Conservation (phyloP, 2,797 vertebrate genomes). For the Salmo trutta region DNA sequence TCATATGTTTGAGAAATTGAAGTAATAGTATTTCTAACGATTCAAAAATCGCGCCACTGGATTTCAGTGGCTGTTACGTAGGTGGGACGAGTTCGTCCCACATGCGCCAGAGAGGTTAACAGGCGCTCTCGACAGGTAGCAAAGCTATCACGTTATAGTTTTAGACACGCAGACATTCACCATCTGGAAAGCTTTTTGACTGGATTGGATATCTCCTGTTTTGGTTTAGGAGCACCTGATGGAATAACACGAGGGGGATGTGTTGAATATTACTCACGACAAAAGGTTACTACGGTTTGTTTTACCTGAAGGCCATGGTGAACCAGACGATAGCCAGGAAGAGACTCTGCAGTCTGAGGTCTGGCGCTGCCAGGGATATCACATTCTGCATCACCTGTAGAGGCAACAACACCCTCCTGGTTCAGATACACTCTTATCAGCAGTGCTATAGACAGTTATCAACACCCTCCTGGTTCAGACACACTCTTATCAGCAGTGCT, state of each 20-base stretch:
- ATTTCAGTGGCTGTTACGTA: too few species aligned
- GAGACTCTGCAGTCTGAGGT: constrained; percentile 87
- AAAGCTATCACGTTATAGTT: too few species aligned
- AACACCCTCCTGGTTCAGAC: not conserved
- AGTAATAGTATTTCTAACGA: too few species aligned
- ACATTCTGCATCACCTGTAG: constrained; percentile 90
- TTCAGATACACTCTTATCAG: not conserved
- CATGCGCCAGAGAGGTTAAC: too few species aligned
- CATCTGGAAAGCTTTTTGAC: too few species aligned
- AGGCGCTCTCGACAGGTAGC: not conserved
- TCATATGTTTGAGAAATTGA: too few species aligned
- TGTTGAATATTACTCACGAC: too few species aligned
- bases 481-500: not conserved
- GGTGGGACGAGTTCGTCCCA: too few species aligned
- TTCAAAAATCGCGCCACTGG: too few species aligned
- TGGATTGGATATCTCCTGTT: too few species aligned
- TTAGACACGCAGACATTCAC: too few species aligned
- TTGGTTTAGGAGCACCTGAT: not conserved
- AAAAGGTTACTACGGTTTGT: not conserved
- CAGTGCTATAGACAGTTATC: too few species aligned
- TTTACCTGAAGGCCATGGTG: constrained; percentile 94
- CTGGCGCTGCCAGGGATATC: constrained; percentile 86
- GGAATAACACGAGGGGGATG: not conserved
- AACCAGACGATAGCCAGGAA: constrained; percentile 96
- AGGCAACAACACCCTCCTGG: not conserved